phyloP scores from a whole-genome alignment of 1,140 invertebrate genomes.

The Saccostrea echinata region DNA sequence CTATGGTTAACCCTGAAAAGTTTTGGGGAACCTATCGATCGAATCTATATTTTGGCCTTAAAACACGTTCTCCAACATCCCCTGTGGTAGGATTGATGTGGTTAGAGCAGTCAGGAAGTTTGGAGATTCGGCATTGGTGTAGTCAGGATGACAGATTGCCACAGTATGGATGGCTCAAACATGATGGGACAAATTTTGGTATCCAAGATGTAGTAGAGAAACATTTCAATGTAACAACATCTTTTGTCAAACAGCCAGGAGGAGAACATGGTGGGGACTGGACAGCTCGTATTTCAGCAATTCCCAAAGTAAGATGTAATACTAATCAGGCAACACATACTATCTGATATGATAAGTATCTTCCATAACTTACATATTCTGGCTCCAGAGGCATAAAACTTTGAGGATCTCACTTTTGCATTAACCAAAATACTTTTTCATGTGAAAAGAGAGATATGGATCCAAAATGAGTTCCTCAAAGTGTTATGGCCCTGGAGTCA shows the following conservation, averaged over 20 bases:
- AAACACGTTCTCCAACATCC: slow-evolving; percentile 92
- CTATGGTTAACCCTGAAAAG: slow-evolving; percentile 87
- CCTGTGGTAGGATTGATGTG: slow-evolving; percentile 96
- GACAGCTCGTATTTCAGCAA: slow-evolving; percentile 91
- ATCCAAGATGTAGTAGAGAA: slow-evolving; percentile 93
- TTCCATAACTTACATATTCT: too few relatives aligned
- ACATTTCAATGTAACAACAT: slow-evolving; percentile 88
- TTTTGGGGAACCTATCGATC: slow-evolving; percentile 97
- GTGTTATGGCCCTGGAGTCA: too few relatives aligned
- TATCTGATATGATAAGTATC: too few relatives aligned
- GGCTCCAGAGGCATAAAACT: too few relatives aligned
- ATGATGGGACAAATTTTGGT: slow-evolving; percentile 96
- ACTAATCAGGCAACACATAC: not conserved
- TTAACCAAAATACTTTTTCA: too few relatives aligned
- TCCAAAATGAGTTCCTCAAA: too few relatives aligned
- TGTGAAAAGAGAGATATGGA: too few relatives aligned
- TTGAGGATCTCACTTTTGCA: too few relatives aligned
- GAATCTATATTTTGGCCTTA: slow-evolving; percentile 89
- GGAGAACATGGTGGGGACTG: slow-evolving; percentile 94
- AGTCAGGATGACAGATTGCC: slow-evolving; percentile 90
- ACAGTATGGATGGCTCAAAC: slow-evolving; percentile 92
- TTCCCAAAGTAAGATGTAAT: slow-evolving; percentile 81
- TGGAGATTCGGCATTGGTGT: slow-evolving; percentile 91
- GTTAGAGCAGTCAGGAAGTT: slow-evolving; percentile 85
- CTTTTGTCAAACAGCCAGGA: slow-evolving; percentile 92